phyloP scores from a whole-genome alignment of 2,113 vertebrate genomes.

The Syngnathus typhle region DNA sequence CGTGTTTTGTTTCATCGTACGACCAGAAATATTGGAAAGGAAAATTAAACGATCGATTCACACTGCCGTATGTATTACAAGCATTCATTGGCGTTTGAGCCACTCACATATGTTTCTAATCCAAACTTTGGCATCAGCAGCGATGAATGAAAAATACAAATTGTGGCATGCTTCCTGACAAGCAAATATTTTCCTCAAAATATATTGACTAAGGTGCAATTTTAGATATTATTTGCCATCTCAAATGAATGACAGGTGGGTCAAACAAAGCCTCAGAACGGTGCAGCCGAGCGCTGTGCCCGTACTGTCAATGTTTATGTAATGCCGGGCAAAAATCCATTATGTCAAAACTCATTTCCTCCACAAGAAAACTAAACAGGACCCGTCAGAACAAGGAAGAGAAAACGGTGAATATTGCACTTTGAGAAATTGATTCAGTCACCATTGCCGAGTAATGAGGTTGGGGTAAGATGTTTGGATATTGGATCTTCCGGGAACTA shows the following conservation, averaged over 20 bases:
- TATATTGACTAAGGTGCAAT: conserved; percentile 5
- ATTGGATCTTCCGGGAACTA: conserved; percentile 40
- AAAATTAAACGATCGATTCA: conserved; percentile 32
- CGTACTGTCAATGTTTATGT: conserved; percentile 58
- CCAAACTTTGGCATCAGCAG: conserved; percentile 9
- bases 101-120: conserved; percentile 20
- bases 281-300: conserved; percentile 35
- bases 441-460: conserved; percentile 62
- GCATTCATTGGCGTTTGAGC: conserved; percentile 5
- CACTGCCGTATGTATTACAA: conserved; percentile 15
- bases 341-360: conserved; percentile 78
- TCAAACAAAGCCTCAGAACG: conserved; percentile 56
- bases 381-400: conserved; percentile 57
- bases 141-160: conserved; percentile 6
- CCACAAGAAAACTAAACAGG: conserved; percentile 67
- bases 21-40: conserved; percentile 28
- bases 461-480: conserved; percentile 48
- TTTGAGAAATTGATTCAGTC: conserved; percentile 63
- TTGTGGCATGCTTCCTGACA: conserved; percentile 10
- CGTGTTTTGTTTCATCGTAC: conserved; percentile 29
- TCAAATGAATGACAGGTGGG: conserved; percentile 45
- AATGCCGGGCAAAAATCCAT: conserved; percentile 72
- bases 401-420: conserved; percentile 69
- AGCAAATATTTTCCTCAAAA: conserved; percentile 20
- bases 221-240: conserved; percentile 44